A percentile compares a stretch with the other conserved stretches of the same genome.
Evolutionary conservation across 2,797 vertebrate species (phyloP).

Genomic region (Percopsis omiscomaycus): DNA sequence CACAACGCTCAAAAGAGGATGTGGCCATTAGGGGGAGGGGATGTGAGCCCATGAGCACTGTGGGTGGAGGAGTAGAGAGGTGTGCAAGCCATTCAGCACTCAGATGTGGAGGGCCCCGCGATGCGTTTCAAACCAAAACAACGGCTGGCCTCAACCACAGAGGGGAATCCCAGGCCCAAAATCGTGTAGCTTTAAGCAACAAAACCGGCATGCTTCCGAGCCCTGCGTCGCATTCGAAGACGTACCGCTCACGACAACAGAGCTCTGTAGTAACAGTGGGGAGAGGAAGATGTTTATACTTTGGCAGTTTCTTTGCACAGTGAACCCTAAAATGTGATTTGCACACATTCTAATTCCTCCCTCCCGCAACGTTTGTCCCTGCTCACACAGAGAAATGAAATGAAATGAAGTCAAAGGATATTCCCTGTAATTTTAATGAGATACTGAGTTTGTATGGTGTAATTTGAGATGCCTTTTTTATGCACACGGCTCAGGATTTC

Average conservation of each 20-base stretch:
- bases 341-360: conserved; percentile 76
- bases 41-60: no score
- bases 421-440: conserved; percentile 79
- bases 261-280: conserved; percentile 6
- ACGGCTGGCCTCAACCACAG: no score
- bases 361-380: conserved; percentile 70
- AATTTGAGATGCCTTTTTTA: conserved; percentile 70
- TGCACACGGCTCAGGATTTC: conserved; percentile 63
- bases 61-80: no score
- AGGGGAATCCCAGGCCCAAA: no score
- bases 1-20: no score
- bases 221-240: no score
- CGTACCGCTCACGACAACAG: conserved; percentile 1
- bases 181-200: no score
- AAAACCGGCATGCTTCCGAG: no score
- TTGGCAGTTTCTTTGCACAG: conserved; percentile 63
- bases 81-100: no score
- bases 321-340: conserved; percentile 79
- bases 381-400: conserved; percentile 73
- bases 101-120: no score
- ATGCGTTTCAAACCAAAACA: no score
- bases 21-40: no score
- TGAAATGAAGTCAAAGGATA: conserved; percentile 78
- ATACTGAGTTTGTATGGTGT: conserved; percentile 66
- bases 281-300: conserved; percentile 49